Evolutionary conservation across 2,888 invertebrate species (phyloP).

Genomic region (Drosophila villosipedis): DNA sequence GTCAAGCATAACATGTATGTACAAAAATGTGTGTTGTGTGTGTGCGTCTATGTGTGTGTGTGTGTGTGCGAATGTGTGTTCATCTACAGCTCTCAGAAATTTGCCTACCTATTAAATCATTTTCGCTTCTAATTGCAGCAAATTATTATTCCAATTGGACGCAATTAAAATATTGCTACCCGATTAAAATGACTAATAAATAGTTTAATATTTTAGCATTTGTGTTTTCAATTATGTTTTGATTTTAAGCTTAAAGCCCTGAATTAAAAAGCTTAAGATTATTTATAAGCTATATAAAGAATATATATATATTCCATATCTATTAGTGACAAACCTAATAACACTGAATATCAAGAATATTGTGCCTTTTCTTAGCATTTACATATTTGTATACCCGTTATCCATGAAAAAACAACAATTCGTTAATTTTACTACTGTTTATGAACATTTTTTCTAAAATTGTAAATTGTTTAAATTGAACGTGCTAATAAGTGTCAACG

Average conservation of each 20-base stretch:
- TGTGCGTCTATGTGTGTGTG: not conserved
- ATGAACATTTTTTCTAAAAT: not conserved
- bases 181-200: not conserved
- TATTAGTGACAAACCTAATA: not conserved
- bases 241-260: not conserved
- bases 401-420: not conserved
- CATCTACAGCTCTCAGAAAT: conserved; percentile 22
- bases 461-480: not conserved
- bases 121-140: conserved; percentile 60
- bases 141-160: conserved; percentile 51
- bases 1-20: conserved; percentile 27
- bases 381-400: too few relatives aligned
- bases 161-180: conserved; percentile 10
- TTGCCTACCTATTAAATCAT: conserved; percentile 52
- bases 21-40: conserved; percentile 3
- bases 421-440: not conserved
- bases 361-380: not conserved
- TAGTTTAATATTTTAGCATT: not conserved
- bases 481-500: not conserved
- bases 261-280: not conserved
- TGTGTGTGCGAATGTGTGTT: conserved; percentile 24
- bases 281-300: not conserved
- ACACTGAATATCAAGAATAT: not conserved
- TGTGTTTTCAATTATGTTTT: not conserved
- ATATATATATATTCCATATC: not conserved